Evolutionary conservation across 2,113 vertebrate genomes (phyloP), one percentile per base, ranked within the genome.

Genomic region (Vicugna pacos): DNA sequence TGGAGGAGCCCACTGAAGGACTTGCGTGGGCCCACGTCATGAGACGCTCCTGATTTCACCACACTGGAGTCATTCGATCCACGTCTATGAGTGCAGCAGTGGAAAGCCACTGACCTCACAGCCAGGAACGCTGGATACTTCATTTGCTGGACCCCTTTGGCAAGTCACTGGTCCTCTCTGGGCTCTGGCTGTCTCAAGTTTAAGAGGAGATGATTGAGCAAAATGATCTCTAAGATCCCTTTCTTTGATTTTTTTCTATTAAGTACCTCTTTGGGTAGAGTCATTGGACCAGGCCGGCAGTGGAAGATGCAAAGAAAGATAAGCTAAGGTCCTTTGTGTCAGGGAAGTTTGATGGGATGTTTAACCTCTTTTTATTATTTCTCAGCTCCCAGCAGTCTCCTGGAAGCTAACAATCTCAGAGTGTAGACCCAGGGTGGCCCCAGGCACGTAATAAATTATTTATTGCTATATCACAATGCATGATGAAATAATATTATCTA

Each of bases 171-270:
- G 50, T 22, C 69, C 16, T 83, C 82, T 97, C 56, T 77, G 89
- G 42, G 56, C 22, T 89, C 79, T 88, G 32, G 10, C 70, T 87
- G 91, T 73, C 69, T 93, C 58, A 24, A 12, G 81, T 92, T 87
- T 76, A 88, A 94, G 82, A 84, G 58, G 67, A 95, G 60, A 38
- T 14, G 64, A 48, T 58, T 64, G 76, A 90, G 52, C 8, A 76
- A 95, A 69, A 92, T 46, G 14, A 87, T 52, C 48, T 94, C 38
- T 30, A 54, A 65, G 16, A 7, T 76, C 17, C 22, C 17, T 69
- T 85, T 73, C 89, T 91, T 83, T 62, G 28, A 93, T 73, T 14
- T 67, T 67, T 22, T 2, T 50, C 62, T 48, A 6, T 69, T 84
- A 70, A 72, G 76, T 48, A 81, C 11, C 24, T 77, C 38, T 70